Evolutionary conservation across 2,888 invertebrate genomes (phyloP).

Genomic region (Drosophila phalerata): DNA sequence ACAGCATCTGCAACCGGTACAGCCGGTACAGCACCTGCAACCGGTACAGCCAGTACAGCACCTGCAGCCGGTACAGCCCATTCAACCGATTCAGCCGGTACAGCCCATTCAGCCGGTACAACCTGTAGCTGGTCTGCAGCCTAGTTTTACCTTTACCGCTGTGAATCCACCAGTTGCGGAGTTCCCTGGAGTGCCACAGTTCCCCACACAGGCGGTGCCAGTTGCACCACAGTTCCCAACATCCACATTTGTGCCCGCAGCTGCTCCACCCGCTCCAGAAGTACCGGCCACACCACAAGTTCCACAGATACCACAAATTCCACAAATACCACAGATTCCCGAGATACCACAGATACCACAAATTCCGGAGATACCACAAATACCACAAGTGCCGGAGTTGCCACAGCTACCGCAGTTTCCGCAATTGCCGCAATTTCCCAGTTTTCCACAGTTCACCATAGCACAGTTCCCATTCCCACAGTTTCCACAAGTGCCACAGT

Average conservation of each 20-base stretch:
- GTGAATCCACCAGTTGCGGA: conserved; percentile 46
- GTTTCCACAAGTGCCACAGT: conserved; percentile 41
- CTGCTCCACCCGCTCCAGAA: conserved; percentile 47
- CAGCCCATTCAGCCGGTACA: conserved; percentile 44
- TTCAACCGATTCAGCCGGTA: conserved; percentile 36
- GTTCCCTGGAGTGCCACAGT: conserved; percentile 47
- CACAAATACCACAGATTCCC: conserved; percentile 15
- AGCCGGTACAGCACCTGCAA: conserved; percentile 40
- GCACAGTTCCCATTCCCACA: conserved; percentile 44
- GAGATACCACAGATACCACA: conserved; percentile 33
- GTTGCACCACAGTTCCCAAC: conserved; percentile 2
- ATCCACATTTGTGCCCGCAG: conserved; percentile 60
- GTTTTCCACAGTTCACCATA: conserved; percentile 24
- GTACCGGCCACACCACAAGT: conserved; percentile 40
- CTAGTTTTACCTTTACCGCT: conserved; percentile 41
- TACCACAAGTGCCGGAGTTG: conserved; percentile 35
- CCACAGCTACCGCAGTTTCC: conserved; percentile 37
- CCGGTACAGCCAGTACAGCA: conserved; percentile 44
- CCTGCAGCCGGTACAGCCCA: conserved; percentile 34
- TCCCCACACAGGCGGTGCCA: conserved; percentile 34
- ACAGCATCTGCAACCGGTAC: conserved; percentile 37
- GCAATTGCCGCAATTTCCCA: conserved; percentile 40
- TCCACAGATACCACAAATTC: conserved; percentile 39
- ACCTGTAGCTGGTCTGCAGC: conserved; percentile 44
- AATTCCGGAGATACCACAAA: conserved; percentile 36